These are phyloP conservation scores for Caradrina clavipalpis DNA, from an alignment of 2,888 invertebrate genomes.

Conservation along the genomic window DNA sequence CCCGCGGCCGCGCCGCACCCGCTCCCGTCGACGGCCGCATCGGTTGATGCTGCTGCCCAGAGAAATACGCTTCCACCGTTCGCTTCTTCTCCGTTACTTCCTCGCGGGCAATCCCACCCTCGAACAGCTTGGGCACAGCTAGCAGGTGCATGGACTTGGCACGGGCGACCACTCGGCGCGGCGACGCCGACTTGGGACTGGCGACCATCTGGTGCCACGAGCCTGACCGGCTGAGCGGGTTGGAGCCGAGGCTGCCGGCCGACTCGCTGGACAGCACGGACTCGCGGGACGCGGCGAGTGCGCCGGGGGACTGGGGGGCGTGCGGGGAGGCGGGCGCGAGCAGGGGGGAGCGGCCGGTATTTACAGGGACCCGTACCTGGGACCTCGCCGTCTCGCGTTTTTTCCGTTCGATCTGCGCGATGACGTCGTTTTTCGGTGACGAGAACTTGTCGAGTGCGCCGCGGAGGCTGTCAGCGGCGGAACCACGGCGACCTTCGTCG, in stretches of 20 bases:
- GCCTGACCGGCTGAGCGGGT: conserved; percentile 92
- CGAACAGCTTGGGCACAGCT: conserved; percentile 94
- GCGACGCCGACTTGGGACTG: conserved; percentile 82
- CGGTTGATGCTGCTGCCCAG: conserved; percentile 76
- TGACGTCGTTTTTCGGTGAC: conserved; percentile 77
- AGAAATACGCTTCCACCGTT: conserved; percentile 94
- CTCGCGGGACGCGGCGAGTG: conserved; percentile 80
- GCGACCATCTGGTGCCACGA: conserved; percentile 94
- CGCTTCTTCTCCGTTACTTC: conserved; percentile 93
- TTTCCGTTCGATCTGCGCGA: conserved; percentile 75
- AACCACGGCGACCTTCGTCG: conserved; percentile 74
- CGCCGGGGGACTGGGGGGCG: conserved; percentile 69
- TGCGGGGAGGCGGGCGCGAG: conserved; percentile 77
- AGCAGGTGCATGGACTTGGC: conserved; percentile 95
- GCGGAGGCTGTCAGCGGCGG: conserved; percentile 83
- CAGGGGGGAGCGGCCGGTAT: conserved; percentile 75
- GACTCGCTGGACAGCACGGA: conserved; percentile 81
- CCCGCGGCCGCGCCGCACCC: conserved; percentile 57
- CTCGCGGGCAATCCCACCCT: conserved; percentile 94
- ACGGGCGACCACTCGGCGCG: conserved; percentile 86
- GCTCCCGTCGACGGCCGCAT: conserved; percentile 61
- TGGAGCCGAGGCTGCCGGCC: conserved; percentile 74
- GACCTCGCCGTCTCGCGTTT: conserved; percentile 72
- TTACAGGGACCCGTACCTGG: conserved; percentile 81
- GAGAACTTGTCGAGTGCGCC: conserved; percentile 91